Evolutionary conservation across 92 coral and sea anemone species (phyloP).

Genomic region (Zoanthus solanderi): DNA sequence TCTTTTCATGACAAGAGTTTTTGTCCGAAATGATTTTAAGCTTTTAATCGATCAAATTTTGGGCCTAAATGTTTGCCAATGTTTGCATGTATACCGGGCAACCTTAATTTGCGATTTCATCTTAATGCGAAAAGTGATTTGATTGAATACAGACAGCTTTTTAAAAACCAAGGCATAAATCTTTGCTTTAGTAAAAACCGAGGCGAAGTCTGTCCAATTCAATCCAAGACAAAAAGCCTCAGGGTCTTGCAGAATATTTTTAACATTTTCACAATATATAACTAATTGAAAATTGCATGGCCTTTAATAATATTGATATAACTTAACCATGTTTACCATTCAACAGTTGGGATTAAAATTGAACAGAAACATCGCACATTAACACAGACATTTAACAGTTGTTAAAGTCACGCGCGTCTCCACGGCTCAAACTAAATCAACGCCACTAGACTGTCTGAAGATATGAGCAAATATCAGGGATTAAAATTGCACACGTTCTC

Average conservation of each 20-base stretch:
- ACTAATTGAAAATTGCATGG: conserved; percentile 1
- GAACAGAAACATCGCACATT: neutral
- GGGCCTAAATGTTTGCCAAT: neutral
- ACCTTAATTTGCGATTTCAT: neutral
- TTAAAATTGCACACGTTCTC: conserved; percentile 3
- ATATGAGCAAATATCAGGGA: conserved; percentile 11
- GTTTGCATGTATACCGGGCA: neutral
- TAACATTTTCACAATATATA: conserved; percentile 12
- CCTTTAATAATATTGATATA: neutral
- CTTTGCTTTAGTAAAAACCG: neutral
- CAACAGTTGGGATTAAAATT: neutral
- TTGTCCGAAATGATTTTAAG: neutral
- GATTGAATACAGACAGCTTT: neutral
- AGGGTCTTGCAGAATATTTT: neutral
- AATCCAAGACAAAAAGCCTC: neutral
- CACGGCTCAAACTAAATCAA: neutral
- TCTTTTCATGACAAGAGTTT: neutral
- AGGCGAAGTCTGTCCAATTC: neutral
- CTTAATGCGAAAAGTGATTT: neutral
- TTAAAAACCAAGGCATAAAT: neutral
- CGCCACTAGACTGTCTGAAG: neutral
- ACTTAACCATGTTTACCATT: neutral
- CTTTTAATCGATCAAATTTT: conserved; percentile 2
- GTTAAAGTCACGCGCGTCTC: conserved; percentile 4
- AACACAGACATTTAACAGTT: neutral